These are phyloP conservation scores for Zeus faber DNA, from an alignment of 2,113 vertebrate species.

Conservation along the genomic window DNA sequence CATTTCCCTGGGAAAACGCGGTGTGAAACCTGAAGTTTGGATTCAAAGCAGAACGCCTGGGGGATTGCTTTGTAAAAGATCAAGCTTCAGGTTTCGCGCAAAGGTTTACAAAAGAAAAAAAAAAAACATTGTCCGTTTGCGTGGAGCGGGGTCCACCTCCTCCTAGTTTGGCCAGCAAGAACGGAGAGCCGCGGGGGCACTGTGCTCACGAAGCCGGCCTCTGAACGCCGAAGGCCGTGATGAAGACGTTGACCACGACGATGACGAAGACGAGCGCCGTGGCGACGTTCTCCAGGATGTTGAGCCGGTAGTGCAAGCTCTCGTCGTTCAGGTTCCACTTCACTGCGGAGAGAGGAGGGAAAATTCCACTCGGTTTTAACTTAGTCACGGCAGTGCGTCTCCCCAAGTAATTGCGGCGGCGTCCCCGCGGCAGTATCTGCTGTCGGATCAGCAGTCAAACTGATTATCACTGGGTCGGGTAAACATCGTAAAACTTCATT, in stretches of 20 bases:
- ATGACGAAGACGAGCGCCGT: constrained; percentile 93
- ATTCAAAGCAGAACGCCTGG: no score
- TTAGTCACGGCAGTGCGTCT: constrained; percentile 4
- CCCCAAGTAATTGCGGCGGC: constrained; percentile 4
- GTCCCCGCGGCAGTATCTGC: neutral
- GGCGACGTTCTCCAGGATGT: constrained; percentile 87
- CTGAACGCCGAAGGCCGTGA: constrained; percentile 96
- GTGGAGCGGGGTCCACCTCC: neutral
- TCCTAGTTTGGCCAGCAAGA: neutral
- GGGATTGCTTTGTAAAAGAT: no score
- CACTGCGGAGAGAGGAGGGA: constrained; percentile 73
- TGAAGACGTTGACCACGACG: constrained; percentile 93
- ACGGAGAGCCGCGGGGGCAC: neutral
- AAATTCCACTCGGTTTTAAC: constrained; percentile 1
- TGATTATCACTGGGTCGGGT: constrained; percentile 17
- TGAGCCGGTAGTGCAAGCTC: constrained; percentile 82
- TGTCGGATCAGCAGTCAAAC: neutral
- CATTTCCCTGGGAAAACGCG: no score
- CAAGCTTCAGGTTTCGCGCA: no score
- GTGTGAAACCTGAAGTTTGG: no score
- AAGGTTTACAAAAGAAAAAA: no score
- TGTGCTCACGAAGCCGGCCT: constrained; percentile 53
- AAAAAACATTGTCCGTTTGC: no score
- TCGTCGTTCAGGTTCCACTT: constrained; percentile 93
- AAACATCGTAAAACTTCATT: constrained; percentile 8